Evolutionary conservation across 2,113 vertebrate species (phyloP).

Genomic region (human): DNA sequence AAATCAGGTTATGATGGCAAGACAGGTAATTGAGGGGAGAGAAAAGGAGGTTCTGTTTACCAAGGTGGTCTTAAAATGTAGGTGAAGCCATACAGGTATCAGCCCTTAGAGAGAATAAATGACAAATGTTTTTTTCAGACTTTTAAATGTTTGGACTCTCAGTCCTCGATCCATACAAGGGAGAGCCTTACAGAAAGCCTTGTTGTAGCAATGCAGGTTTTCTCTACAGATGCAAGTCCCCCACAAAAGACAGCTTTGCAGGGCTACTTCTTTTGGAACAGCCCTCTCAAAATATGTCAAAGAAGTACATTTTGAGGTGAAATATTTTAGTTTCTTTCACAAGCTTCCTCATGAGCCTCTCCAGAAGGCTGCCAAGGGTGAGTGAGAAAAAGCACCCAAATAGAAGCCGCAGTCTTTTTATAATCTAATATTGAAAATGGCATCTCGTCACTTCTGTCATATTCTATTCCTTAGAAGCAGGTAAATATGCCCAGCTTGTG

Average conservation of each 20-base stretch:
- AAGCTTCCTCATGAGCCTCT: neutral
- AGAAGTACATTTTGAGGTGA: neutral
- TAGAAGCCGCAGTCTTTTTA: neutral
- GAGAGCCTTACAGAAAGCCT: neutral
- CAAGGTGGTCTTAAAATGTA: neutral
- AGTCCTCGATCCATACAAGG: neutral
- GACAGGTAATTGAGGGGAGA: neutral
- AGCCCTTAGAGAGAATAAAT: neutral
- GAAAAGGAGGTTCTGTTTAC: neutral
- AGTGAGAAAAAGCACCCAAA: rapidly evolving
- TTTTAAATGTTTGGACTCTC: neutral
- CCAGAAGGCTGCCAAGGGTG: neutral
- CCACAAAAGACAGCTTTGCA: neutral
- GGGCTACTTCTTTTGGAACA: neutral
- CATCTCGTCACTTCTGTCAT: neutral
- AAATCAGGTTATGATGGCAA: neutral
- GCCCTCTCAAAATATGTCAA: neutral
- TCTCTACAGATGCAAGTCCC: neutral
- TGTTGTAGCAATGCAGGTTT: neutral
- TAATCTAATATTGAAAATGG: neutral
- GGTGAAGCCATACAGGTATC: neutral
- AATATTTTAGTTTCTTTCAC: neutral
- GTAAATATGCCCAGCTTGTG: neutral
- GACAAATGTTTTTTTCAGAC: neutral
- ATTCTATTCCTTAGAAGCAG: neutral